Percentiles rank a stretch among this genome's conserved stretches.
Conservation (phyloP, 2,113 vertebrate genomes). For the Centropus unirufus region DNA sequence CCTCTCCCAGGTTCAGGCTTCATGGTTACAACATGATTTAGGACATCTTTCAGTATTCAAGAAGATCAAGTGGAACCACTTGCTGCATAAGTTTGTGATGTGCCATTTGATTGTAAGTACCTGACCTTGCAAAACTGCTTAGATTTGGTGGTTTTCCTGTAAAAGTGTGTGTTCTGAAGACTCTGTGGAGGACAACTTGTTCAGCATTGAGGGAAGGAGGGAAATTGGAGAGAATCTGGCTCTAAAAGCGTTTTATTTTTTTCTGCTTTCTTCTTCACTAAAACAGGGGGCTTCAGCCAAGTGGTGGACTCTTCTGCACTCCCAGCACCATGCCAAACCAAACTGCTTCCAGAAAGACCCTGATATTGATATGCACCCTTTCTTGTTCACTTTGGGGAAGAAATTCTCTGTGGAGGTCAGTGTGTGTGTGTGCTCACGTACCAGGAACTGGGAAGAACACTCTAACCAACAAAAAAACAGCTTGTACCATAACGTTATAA, state of each 20-base stretch:
- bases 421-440: neutral
- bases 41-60: slow-evolving; percentile 77
- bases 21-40: slow-evolving; percentile 74
- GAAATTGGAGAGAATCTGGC: neutral
- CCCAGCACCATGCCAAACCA: slow-evolving; percentile 76
- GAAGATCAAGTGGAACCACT: slow-evolving; percentile 75
- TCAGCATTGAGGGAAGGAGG: neutral
- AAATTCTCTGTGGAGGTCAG: slow-evolving; percentile 81
- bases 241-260: neutral
- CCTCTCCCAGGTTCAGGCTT: slow-evolving; percentile 65
- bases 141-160: neutral
- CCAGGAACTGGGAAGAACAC: neutral
- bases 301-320: slow-evolving; percentile 79
- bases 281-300: slow-evolving; percentile 71
- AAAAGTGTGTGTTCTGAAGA: neutral
- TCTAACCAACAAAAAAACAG: accelerated
- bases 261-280: neutral
- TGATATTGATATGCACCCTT: slow-evolving; percentile 72
- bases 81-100: slow-evolving; percentile 73
- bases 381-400: slow-evolving; percentile 73
- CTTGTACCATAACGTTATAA: neutral
- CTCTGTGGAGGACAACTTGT: neutral
- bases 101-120: slow-evolving; percentile 75
- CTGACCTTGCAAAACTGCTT: neutral
- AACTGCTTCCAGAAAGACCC: slow-evolving; percentile 80